Evolutionary conservation across 2,888 invertebrate genomes (phyloP), one percentile per base, ranked within the genome.

Genomic region (Bimastos eiseni): DNA sequence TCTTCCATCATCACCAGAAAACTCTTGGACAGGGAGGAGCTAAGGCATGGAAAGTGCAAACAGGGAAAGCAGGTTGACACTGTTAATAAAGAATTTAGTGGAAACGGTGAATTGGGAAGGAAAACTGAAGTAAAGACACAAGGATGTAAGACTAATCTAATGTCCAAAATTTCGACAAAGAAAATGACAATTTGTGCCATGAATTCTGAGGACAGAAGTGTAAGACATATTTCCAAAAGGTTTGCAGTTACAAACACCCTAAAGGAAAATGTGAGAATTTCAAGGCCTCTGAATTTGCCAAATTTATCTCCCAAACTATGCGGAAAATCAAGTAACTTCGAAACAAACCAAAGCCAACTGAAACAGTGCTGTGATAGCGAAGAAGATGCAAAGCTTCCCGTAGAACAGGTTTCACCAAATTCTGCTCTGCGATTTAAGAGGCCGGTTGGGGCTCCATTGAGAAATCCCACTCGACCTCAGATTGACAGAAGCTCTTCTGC

Each of bases 381-480:
- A 70, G 70, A 70, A 70, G n/a, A 70, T n/a, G n/a, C 70, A 70
- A 70, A 70, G 70, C 70, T n/a, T 17, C 30, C 30, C 30, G 1
- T n/a, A 13, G 70, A 70, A 70, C 70, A n/a, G 70, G 13, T 70
- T 70, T 70, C 70, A 70, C 70, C 30, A 70, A 70, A 70, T 70
- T 70, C 70, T 70, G n/a, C 4, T 70, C n/a, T 70, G 70, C 30
- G 30, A n/a, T 70, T 70, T 70, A 70, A 70, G 70, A 70, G n/a
- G 70, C 70, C 70, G 11, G 70, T 70, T 70, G 30, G 11, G n/a
- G 70, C 70, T 70, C 70, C 70, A n/a, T 30, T 70, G n/a, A 70
- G 70, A 70, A 70, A 70, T 70, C 70, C 70, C n/a, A 70, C 70
- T n/a, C 30, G 70, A 70, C n/a, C n/a, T 70, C 70, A 70, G 70